Conservation (phyloP, 2,888 invertebrate species). For the Noctua janthina region DNA sequence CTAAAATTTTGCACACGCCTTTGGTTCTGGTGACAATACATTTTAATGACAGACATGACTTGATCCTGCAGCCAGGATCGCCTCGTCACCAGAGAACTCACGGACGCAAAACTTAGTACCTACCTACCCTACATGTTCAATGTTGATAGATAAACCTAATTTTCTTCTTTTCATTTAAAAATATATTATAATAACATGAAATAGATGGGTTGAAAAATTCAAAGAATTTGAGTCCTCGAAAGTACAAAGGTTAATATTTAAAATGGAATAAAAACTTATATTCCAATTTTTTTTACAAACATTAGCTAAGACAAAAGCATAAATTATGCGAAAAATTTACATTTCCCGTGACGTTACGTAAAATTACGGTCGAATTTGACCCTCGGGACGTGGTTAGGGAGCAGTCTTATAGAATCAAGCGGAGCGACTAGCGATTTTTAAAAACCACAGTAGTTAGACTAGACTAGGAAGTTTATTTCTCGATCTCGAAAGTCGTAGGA, state of each 20-base stretch:
- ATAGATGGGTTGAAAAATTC: neutral
- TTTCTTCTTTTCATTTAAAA: too few species aligned
- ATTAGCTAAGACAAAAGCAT: conserved; percentile 63
- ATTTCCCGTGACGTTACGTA: conserved; percentile 66
- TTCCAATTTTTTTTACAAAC: conserved; percentile 44
- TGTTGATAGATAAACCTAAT: too few species aligned
- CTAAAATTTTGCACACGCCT: too few species aligned
- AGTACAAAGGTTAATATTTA: neutral
- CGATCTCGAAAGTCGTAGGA: too few species aligned
- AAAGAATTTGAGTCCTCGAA: neutral
- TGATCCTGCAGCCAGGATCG: too few species aligned
- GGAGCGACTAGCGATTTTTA: conserved; percentile 37
- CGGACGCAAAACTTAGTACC: too few species aligned
- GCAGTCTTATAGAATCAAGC: neutral
- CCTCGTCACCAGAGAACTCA: too few species aligned
- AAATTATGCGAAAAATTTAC: conserved; percentile 67
- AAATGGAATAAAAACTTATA: conserved; percentile 15
- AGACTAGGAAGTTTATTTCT: neutral
- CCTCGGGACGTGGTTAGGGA: conserved; percentile 46
- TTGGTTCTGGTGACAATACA: too few species aligned
- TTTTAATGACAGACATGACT: too few species aligned
- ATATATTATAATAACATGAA: neutral
- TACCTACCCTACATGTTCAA: too few species aligned
- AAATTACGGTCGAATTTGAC: conserved; percentile 65
- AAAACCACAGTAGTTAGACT: neutral